A percentile compares a stretch with the other conserved stretches of the same genome.
Conservation (phyloP, 2,888 invertebrate species). For the Pimpla rufipes region DNA sequence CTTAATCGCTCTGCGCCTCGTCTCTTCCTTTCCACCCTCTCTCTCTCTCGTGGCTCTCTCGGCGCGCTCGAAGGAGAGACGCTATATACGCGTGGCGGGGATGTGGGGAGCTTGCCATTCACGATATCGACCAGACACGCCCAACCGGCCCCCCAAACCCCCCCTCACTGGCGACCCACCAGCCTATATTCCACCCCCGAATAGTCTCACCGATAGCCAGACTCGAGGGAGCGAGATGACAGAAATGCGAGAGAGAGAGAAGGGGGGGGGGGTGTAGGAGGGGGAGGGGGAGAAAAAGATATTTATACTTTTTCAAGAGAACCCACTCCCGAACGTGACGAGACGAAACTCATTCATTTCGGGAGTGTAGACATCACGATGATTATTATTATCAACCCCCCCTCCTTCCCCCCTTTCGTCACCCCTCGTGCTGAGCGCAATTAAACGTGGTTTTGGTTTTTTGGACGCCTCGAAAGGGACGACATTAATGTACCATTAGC, state of each 20-base stretch:
- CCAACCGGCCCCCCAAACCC: conserved; percentile 71
- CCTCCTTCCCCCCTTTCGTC: no score
- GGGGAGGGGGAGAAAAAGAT: conserved; percentile 20
- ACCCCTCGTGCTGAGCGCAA: neutral
- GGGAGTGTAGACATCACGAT: neutral
- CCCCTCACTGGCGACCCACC: conserved; percentile 55
- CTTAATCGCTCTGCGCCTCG: conserved; percentile 49
- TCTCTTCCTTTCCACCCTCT: conserved; percentile 49
- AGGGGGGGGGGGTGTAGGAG: neutral
- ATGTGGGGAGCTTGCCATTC: conserved; percentile 78
- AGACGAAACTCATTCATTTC: conserved; percentile 16
- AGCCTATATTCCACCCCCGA: conserved; percentile 71
- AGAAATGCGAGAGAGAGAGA: conserved; percentile 33
- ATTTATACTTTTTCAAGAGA: conserved; percentile 13
- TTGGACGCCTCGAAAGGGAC: neutral
- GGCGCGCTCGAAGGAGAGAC: conserved; percentile 63
- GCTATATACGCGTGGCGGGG: conserved; percentile 66
- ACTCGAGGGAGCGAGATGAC: conserved; percentile 47
- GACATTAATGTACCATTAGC: no score
- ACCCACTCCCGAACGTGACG: neutral
- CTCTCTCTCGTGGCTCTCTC: conserved; percentile 8
- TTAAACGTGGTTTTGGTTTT: neutral
- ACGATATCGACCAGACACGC: conserved; percentile 83
- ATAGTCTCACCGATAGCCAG: conserved; percentile 63
- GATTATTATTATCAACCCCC: neutral